Evolutionary conservation across 2,888 invertebrate genomes (phyloP).

Genomic region (Tenodera sinensis): DNA sequence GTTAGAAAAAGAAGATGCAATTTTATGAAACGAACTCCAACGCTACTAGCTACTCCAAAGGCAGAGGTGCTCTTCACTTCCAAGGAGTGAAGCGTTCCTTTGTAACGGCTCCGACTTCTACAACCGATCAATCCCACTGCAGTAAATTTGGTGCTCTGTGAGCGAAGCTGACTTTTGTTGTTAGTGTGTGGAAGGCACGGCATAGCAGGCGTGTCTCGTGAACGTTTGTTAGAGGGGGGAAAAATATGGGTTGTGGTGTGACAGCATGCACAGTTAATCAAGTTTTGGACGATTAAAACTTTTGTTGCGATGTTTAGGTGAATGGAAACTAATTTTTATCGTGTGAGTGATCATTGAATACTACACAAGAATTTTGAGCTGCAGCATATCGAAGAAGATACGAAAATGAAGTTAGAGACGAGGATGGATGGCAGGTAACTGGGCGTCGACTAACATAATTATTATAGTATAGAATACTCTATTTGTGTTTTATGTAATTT

Average conservation of each 20-base stretch:
- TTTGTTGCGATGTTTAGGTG: not conserved
- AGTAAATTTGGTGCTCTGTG: no score
- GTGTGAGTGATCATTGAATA: not conserved
- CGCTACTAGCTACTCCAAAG: no score
- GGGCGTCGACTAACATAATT: not conserved
- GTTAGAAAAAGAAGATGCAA: no score
- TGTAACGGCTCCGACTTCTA: no score
- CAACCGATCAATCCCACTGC: no score
- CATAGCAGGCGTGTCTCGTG: not conserved
- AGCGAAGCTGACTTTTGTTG: no score
- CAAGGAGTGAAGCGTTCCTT: no score
- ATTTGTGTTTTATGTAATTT: no score
- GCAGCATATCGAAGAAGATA: not conserved
- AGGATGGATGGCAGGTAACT: not conserved
- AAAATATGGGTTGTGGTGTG: not conserved
- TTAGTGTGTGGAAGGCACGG: no score
- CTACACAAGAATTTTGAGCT: not conserved
- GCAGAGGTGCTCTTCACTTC: no score
- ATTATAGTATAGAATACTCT: no score
- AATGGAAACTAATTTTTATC: not conserved
- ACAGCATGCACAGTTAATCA: not conserved
- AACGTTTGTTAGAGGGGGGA: not conserved
- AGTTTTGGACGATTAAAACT: not conserved
- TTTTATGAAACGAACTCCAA: no score
- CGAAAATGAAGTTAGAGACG: not conserved